These are phyloP conservation scores for Pocillopora meandrina DNA, from an alignment of 92 coral and sea anemone species.

Conservation along the genomic window DNA sequence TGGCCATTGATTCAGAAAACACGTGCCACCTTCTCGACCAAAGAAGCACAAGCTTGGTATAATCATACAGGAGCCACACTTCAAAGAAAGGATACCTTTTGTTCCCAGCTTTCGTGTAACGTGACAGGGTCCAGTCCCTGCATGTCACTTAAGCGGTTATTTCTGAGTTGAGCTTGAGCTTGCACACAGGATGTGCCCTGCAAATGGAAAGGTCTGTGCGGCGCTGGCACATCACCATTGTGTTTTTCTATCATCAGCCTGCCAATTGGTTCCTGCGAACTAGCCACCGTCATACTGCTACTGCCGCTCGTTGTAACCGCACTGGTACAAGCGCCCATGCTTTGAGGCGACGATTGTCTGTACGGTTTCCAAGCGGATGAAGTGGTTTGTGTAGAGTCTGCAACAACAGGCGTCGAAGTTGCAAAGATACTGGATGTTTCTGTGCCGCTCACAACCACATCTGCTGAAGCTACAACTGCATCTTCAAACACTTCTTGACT, in stretches of 20 bases:
- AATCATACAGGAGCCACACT: too few species aligned
- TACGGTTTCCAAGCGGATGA: conserved; percentile 84
- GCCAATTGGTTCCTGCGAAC: conserved; percentile 7
- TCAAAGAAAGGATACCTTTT: conserved; percentile 19
- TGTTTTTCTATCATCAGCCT: neutral
- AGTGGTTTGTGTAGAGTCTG: conserved; percentile 62
- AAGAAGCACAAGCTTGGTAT: too few species aligned
- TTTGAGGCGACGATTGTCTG: conserved; percentile 74
- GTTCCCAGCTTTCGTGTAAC: conserved; percentile 19
- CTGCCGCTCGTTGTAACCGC: conserved; percentile 78
- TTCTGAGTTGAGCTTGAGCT: neutral
- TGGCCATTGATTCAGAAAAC: too few species aligned
- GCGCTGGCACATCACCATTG: neutral
- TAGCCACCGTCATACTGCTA: conserved; percentile 5
- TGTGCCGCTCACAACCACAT: neutral
- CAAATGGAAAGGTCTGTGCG: neutral
- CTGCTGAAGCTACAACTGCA: conserved; percentile 28
- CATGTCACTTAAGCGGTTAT: conserved; percentile 14
- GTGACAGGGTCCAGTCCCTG: neutral
- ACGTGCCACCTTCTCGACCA: too few species aligned
- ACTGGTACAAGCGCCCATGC: conserved; percentile 80
- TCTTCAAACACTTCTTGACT: conserved; percentile 49
- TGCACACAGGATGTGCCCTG: neutral
- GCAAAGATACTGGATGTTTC: conserved; percentile 26
- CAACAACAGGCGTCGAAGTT: conserved; percentile 27